Conservation (phyloP, 2,113 vertebrate species). For the Osmerus eperlanus region DNA sequence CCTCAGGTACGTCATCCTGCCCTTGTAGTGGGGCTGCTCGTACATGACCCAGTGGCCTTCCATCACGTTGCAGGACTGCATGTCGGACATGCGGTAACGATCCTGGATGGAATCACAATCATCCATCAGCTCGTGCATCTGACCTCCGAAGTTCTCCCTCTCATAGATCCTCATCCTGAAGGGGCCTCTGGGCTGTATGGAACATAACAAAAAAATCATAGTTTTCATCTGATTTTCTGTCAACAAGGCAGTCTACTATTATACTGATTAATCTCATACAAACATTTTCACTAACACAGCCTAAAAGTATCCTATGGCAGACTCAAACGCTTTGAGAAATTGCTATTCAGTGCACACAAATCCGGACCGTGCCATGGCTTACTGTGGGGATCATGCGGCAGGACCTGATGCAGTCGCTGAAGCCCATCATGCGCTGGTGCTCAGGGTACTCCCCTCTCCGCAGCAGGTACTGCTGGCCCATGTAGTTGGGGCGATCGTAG, state of each 20-base stretch:
- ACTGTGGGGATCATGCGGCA: slow-evolving; percentile 17
- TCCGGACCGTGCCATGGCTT: neutral
- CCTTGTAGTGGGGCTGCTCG: slow-evolving; percentile 44
- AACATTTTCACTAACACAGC: too few relatives aligned
- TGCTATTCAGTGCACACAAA: too few relatives aligned
- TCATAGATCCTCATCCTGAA: slow-evolving; percentile 64
- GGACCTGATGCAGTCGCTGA: slow-evolving; percentile 20
- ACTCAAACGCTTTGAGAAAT: too few relatives aligned
- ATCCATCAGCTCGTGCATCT: slow-evolving; percentile 54
- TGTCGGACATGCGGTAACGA: slow-evolving; percentile 42
- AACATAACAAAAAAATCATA: neutral
- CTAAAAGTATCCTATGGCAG: too few relatives aligned
- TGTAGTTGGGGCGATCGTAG: slow-evolving; percentile 17
- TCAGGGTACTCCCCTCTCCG: slow-evolving; percentile 20
- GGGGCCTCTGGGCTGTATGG: slow-evolving; percentile 59
- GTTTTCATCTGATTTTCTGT: too few relatives aligned
- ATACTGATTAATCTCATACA: too few relatives aligned
- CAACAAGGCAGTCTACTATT: too few relatives aligned
- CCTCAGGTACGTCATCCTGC: slow-evolving; percentile 16
- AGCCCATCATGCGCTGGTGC: slow-evolving; percentile 17
- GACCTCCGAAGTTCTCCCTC: slow-evolving; percentile 58
- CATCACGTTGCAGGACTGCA: slow-evolving; percentile 58
- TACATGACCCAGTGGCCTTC: slow-evolving; percentile 63
- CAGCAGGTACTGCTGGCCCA: slow-evolving; percentile 13
- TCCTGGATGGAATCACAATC: slow-evolving; percentile 57